phyloP scores from a whole-genome alignment of 1,140 invertebrate genomes.

The Zaprionus vittiger region DNA sequence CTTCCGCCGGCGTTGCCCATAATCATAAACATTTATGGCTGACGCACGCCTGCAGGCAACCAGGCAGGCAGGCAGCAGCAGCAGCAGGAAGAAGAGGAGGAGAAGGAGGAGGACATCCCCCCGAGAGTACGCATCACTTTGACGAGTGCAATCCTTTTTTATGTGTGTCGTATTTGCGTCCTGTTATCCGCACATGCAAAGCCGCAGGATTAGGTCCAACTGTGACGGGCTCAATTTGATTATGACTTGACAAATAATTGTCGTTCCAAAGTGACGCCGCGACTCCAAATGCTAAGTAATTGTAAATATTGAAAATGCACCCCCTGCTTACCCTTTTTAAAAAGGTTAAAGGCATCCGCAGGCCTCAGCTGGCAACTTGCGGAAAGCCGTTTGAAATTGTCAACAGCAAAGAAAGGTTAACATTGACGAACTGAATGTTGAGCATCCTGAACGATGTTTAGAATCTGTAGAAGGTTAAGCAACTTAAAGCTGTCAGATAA shows the following conservation, averaged over 20 bases:
- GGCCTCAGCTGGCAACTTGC: background rate
- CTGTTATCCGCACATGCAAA: constrained; percentile 66
- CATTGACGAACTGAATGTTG: background rate
- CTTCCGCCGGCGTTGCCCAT: constrained; percentile 68
- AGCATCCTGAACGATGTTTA: background rate
- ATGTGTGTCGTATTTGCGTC: constrained; percentile 16
- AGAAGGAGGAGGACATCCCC: constrained; percentile 41
- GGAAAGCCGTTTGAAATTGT: background rate
- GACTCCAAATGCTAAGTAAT: constrained; percentile 81
- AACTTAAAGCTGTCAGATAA: background rate
- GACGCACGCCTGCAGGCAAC: constrained; percentile 58
- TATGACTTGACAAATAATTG: constrained; percentile 83
- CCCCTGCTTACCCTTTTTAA: constrained; percentile 52
- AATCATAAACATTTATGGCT: constrained; percentile 82
- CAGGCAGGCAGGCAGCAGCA: constrained; percentile 7
- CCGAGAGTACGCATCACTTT: constrained; percentile 62
- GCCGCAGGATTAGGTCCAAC: constrained; percentile 79
- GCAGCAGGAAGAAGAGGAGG: background rate
- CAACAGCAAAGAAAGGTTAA: background rate
- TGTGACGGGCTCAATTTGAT: constrained; percentile 78
- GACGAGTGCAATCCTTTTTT: constrained; percentile 78
- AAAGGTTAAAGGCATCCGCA: background rate
- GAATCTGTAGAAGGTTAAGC: background rate
- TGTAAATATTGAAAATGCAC: constrained; percentile 79
- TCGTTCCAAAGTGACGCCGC: constrained; percentile 77